Evolutionary conservation across 2,113 vertebrate genomes (phyloP).

Genomic region (Lophochroa leadbeateri): DNA sequence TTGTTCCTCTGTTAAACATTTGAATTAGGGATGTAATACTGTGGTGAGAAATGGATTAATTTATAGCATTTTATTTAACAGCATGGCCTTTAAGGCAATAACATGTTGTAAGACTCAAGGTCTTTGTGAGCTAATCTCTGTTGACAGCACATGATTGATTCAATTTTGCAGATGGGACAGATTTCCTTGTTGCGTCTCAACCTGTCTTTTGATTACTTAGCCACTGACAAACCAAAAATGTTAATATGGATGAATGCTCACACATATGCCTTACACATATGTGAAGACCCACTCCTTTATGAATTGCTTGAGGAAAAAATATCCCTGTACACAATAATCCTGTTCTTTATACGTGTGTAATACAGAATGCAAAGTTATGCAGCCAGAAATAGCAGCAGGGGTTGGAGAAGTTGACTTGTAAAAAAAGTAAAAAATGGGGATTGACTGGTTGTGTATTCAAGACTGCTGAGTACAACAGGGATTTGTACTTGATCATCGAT

Average conservation of each 20-base stretch:
- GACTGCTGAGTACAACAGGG: neutral
- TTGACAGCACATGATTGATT: conserved; percentile 38
- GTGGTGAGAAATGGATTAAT: neutral
- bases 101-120: neutral
- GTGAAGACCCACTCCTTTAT: neutral
- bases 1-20: neutral
- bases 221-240: neutral
- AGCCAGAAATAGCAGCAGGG: neutral
- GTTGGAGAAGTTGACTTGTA: neutral
- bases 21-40: neutral
- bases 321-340: neutral
- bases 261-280: conserved; percentile 11
- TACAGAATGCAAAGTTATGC: neutral
- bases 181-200: conserved; percentile 28
- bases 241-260: conserved; percentile 17
- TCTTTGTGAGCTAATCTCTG: conserved; percentile 3
- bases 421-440: neutral
- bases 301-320: neutral
- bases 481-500: neutral
- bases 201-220: conserved; percentile 35
- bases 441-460: neutral
- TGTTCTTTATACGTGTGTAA: neutral
- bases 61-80: neutral
- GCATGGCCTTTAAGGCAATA: neutral
- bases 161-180: neutral